phyloP scores from a whole-genome alignment of 2,888 invertebrate species.

The Troides oblongomaculatus region DNA sequence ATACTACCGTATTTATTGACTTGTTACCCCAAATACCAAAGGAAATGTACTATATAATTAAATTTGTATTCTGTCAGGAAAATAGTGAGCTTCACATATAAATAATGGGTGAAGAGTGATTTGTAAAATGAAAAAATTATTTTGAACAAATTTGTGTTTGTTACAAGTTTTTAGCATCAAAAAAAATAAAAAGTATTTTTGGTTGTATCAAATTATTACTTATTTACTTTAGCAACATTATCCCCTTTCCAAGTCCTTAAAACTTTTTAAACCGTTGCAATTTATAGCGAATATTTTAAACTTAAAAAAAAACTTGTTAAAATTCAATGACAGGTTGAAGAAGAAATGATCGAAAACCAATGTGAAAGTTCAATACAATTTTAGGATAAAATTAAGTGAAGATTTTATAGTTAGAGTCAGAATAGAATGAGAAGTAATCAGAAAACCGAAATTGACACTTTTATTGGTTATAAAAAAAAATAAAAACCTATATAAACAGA shows the following conservation, averaged over 20 bases:
- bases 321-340: not conserved
- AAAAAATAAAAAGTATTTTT: slow-evolving; percentile 19
- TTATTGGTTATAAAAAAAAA: not conserved
- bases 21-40: slow-evolving; percentile 22
- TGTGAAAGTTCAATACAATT: too few relatives aligned
- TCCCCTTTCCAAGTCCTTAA: slow-evolving; percentile 5
- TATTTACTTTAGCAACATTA: slow-evolving; percentile 16
- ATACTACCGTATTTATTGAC: slow-evolving; percentile 8
- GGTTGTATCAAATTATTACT: slow-evolving; percentile 21
- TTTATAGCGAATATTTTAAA: not conserved
- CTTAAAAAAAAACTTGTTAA: not conserved
- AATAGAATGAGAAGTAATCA: not conserved
- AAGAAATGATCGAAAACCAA: not conserved
- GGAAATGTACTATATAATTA: slow-evolving; percentile 15
- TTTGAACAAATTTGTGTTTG: slow-evolving; percentile 21
- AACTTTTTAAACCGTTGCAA: not conserved
- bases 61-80: slow-evolving; percentile 16
- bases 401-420: too few relatives aligned
- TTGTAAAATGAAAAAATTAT: slow-evolving; percentile 13
- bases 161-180: slow-evolving; percentile 22
- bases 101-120: slow-evolving; percentile 12
- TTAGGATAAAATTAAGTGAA: too few relatives aligned
- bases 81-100: slow-evolving; percentile 6
- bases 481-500: not conserved
- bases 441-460: not conserved